Conservation (phyloP, 2,113 vertebrate genomes). For the Columba livia region DNA sequence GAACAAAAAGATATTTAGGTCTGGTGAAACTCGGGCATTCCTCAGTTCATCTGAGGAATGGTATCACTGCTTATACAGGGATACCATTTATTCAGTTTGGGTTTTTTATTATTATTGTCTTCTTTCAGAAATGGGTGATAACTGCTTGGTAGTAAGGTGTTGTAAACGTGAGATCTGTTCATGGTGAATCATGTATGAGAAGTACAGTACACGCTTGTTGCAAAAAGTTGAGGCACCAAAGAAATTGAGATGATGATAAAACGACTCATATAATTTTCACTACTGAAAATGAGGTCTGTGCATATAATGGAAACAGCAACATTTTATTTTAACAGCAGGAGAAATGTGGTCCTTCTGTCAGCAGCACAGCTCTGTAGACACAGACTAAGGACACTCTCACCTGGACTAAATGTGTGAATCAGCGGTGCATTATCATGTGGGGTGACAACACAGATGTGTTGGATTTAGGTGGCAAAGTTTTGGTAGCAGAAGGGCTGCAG, state of each 20-base stretch:
- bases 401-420: not conserved
- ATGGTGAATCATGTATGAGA: not conserved
- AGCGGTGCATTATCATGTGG: not conserved
- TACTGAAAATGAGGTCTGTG: not conserved
- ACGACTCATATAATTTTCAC: not conserved
- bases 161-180: not conserved
- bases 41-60: not conserved
- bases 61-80: not conserved
- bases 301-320: not conserved
- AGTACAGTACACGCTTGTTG: not conserved
- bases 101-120: not conserved
- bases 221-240: not conserved
- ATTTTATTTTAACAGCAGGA: not conserved
- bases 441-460: not conserved
- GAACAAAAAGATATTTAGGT: not conserved
- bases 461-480: not conserved
- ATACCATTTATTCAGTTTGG: not conserved
- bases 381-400: not conserved
- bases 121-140: not conserved
- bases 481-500: not conserved
- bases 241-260: not conserved
- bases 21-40: not conserved
- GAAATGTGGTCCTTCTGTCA: not conserved
- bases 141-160: not conserved
- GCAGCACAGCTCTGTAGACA: not conserved